These are phyloP conservation scores for Listrodromus nycthemerus DNA, from an alignment of 2,888 invertebrate species.

Conservation along the genomic window DNA sequence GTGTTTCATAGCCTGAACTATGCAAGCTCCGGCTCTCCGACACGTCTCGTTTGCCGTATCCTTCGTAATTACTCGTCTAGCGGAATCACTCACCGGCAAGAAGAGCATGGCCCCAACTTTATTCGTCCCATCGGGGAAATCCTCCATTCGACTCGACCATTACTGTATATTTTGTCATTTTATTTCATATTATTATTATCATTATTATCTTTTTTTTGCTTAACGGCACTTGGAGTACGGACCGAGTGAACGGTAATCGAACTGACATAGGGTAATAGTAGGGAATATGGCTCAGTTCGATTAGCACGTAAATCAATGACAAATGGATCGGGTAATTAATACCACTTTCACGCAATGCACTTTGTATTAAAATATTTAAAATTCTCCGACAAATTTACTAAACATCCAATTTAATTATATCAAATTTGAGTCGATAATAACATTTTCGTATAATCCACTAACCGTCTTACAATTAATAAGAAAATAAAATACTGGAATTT, in stretches of 20 bases:
- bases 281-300: too few relatives aligned
- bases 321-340: too few relatives aligned
- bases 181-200: not conserved
- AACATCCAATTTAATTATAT: too few relatives aligned
- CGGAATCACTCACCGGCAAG: slow-evolving; percentile 5
- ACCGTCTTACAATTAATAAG: too few relatives aligned
- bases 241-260: not conserved
- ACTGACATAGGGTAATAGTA: too few relatives aligned
- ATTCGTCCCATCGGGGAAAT: slow-evolving; percentile 41
- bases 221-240: not conserved
- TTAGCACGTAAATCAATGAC: too few relatives aligned
- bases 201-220: not conserved
- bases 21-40: not conserved
- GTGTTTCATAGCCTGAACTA: slow-evolving; percentile 9
- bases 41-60: slow-evolving; percentile 16
- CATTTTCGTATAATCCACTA: too few relatives aligned
- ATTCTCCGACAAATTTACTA: not conserved
- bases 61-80: slow-evolving; percentile 41
- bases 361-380: not conserved
- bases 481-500: too few relatives aligned
- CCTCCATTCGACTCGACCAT: slow-evolving; percentile 35
- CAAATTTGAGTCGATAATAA: too few relatives aligned
- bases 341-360: too few relatives aligned
- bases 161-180: not conserved
- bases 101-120: not conserved